Conservation (phyloP, 2,888 invertebrate species). For the Ectropis crepuscularia region DNA sequence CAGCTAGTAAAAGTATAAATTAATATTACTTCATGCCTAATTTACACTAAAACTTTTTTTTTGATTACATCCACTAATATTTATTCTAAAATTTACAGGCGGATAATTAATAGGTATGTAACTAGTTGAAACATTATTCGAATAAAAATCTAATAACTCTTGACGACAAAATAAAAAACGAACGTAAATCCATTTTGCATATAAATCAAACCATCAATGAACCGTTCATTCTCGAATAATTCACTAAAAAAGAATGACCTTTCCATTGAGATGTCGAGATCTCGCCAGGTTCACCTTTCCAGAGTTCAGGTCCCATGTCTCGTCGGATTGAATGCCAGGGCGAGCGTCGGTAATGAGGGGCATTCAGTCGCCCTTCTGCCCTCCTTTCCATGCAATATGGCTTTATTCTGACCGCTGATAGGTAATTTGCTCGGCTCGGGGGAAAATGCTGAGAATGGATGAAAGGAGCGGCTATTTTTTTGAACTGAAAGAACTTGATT, state of each 20-base stretch:
- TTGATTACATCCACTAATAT: neutral
- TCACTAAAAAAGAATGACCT: slow-evolving; percentile 12
- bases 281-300: slow-evolving; percentile 9
- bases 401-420: slow-evolving; percentile 47
- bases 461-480: slow-evolving; percentile 30
- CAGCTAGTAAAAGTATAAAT: too few species aligned
- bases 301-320: slow-evolving; percentile 26
- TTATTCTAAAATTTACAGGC: too few species aligned
- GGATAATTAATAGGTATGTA: too few species aligned
- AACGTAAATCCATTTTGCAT: neutral
- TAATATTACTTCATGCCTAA: too few species aligned
- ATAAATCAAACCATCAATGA: slow-evolving; percentile 6
- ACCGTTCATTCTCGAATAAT: neutral
- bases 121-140: too few species aligned
- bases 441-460: slow-evolving; percentile 30
- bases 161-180: slow-evolving; percentile 1
- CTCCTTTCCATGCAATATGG: slow-evolving; percentile 53
- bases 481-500: slow-evolving; percentile 29
- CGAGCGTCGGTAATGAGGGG: slow-evolving; percentile 49
- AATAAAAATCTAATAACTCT: neutral
- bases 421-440: slow-evolving; percentile 34
- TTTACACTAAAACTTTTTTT: too few species aligned
- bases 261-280: slow-evolving; percentile 16
- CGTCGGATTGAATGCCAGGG: slow-evolving; percentile 41
- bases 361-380: slow-evolving; percentile 47